Conservation (phyloP, 2,113 vertebrate genomes). For the Lipotes vexillifer region DNA sequence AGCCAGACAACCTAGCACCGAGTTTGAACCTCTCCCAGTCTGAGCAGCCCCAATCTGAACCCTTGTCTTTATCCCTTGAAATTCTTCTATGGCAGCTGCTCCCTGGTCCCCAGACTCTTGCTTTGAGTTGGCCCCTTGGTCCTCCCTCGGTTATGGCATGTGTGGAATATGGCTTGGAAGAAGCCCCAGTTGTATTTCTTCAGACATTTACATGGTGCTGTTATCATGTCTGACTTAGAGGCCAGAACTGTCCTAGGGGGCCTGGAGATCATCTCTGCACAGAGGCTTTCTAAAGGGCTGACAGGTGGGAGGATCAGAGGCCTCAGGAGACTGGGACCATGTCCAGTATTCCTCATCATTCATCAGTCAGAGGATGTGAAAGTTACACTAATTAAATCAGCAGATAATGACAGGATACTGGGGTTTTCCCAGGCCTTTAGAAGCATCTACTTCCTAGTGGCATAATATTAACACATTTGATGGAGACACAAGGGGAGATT, state of each 20-base stretch:
- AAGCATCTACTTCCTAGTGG: neutral
- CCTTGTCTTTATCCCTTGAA: neutral
- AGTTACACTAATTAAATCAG: constrained; percentile 5
- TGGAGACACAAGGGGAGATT: neutral
- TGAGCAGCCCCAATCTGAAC: neutral
- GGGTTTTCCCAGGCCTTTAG: neutral
- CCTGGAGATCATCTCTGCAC: neutral
- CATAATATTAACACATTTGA: neutral
- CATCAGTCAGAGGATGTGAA: neutral
- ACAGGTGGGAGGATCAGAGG: neutral
- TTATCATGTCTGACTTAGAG: neutral
- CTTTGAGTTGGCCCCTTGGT: neutral
- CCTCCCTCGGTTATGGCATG: neutral
- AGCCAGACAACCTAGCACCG: neutral
- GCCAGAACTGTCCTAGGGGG: no score
- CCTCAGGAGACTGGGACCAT: neutral
- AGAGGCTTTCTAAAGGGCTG: neutral
- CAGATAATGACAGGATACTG: neutral
- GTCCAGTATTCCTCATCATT: neutral
- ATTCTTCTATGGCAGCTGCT: neutral
- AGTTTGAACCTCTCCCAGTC: neutral
- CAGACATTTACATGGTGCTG: neutral
- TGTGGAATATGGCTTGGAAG: neutral
- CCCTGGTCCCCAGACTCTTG: neutral
- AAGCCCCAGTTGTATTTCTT: neutral